Percentiles rank a stretch among this genome's conserved stretches.
phyloP scores from a whole-genome alignment of 2,797 vertebrate genomes.

The Knipowitschia caucasica region DNA sequence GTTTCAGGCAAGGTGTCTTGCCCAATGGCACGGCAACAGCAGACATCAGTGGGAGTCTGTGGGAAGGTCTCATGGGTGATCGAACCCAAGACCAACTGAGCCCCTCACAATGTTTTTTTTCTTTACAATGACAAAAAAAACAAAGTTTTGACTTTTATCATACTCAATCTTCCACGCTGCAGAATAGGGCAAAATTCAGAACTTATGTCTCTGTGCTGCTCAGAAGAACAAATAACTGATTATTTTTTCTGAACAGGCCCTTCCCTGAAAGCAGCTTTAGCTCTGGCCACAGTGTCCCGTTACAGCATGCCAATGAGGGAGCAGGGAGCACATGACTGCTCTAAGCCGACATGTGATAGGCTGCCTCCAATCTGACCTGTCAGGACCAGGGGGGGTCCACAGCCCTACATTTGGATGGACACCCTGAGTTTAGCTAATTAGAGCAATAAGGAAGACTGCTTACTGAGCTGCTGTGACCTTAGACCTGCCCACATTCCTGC shows the following conservation, averaged over 20 bases:
- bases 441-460: slow-evolving; percentile 9
- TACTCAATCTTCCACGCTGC: no score
- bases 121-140: background rate
- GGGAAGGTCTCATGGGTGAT: no score
- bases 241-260: background rate
- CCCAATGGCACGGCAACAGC: no score
- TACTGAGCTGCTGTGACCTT: slow-evolving; percentile 32
- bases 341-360: slow-evolving; percentile 17
- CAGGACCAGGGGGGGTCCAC: background rate
- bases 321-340: slow-evolving; percentile 23
- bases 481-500: slow-evolving; percentile 48
- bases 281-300: slow-evolving; percentile 5
- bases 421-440: slow-evolving; percentile 37
- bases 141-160: no score
- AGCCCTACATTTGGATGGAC: background rate
- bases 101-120: no score
- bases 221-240: background rate
- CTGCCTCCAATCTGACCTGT: slow-evolving; percentile 9
- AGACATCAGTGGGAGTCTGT: no score
- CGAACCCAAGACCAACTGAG: no score
- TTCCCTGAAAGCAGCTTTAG: background rate
- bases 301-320: slow-evolving; percentile 8
- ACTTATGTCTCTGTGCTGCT: background rate
- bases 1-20: no score
- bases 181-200: background rate